These are phyloP conservation scores for Zoanthus solanderi DNA, from an alignment of 92 coral and sea anemone species.

Conservation along the genomic window DNA sequence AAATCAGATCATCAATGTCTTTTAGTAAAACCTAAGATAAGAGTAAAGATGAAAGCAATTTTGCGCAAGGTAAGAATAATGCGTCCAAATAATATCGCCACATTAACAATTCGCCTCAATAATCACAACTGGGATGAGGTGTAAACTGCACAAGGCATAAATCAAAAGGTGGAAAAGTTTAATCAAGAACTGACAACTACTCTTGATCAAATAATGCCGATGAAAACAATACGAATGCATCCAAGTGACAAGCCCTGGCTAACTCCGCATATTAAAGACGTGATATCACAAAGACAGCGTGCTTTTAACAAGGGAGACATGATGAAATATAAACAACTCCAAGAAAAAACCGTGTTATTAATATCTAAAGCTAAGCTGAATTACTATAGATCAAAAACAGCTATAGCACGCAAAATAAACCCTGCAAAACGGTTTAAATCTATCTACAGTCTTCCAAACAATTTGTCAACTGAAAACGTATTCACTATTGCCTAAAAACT, in stretches of 20 bases:
- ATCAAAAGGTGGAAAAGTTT: constrained; percentile 35
- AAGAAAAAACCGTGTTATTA: not conserved
- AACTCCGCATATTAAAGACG: not conserved
- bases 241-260: constrained; percentile 42
- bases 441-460: constrained; percentile 36
- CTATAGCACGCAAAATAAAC: constrained; percentile 4
- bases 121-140: constrained; percentile 54
- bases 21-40: constrained; percentile 38
- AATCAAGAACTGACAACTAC: constrained; percentile 26
- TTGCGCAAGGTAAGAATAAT: constrained; percentile 40
- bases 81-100: constrained; percentile 55
- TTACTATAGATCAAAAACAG: constrained; percentile 35
- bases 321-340: not conserved
- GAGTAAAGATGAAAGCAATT: constrained; percentile 32
- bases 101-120: constrained; percentile 43
- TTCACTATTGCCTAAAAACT: constrained; percentile 32
- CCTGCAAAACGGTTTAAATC: constrained; percentile 59
- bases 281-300: not conserved
- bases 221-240: constrained; percentile 44
- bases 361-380: constrained; percentile 40
- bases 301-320: not conserved
- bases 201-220: constrained; percentile 24
- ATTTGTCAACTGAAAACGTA: constrained; percentile 6
- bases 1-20: constrained; percentile 37
- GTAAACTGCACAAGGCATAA: constrained; percentile 50